Evolutionary conservation across 2,888 invertebrate genomes (phyloP).

Genomic region (Rhaphigaster nebulosa): DNA sequence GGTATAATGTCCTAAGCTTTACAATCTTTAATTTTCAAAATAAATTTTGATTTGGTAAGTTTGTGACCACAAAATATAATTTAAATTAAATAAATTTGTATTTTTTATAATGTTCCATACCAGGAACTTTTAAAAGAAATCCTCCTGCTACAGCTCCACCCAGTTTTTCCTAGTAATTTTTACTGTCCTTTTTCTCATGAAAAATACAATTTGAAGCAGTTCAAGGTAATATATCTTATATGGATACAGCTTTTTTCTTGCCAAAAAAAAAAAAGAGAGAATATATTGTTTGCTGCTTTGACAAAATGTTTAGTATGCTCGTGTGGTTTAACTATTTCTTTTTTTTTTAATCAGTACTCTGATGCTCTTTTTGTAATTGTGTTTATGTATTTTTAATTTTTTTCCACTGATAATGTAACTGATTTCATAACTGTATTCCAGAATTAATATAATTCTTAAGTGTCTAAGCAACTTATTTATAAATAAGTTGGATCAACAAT

Average conservation of each 20-base stretch:
- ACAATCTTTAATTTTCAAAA: neutral
- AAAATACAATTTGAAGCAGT: slow-evolving; percentile 38
- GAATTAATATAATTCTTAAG: neutral
- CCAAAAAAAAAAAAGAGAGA: neutral
- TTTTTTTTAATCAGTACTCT: neutral
- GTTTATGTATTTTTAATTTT: neutral
- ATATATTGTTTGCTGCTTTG: neutral
- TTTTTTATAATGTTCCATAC: neutral
- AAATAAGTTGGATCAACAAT: neutral
- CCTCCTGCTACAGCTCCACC: neutral
- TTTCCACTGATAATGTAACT: neutral
- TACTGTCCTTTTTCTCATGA: neutral
- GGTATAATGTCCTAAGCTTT: neutral
- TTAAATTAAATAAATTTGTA: neutral
- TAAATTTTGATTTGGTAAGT: neutral
- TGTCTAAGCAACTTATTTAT: neutral
- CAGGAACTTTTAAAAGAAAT: slow-evolving; percentile 13
- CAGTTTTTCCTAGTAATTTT: neutral
- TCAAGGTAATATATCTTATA: slow-evolving; percentile 8
- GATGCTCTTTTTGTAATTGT: neutral
- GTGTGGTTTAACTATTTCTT: neutral
- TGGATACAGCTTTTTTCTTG: slow-evolving; percentile 14
- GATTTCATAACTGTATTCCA: neutral
- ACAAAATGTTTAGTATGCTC: neutral
- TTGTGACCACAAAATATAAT: neutral